Conservation (phyloP, 2,888 invertebrate species). For the Hirtodrosophila trivittata region DNA sequence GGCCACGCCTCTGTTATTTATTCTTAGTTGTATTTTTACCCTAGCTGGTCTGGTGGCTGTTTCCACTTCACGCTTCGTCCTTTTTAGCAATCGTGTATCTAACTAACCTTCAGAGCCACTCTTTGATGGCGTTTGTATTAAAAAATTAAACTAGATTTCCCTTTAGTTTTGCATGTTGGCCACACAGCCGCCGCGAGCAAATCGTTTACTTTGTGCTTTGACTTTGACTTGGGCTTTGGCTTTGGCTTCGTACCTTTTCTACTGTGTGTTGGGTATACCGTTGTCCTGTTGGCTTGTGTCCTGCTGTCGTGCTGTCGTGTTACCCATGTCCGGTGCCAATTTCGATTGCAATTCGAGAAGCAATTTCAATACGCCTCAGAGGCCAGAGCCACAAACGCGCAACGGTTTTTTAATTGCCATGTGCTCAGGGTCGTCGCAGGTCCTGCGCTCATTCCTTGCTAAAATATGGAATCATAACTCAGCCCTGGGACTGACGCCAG, state of each 20-base stretch:
- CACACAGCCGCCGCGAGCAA: conserved; percentile 60
- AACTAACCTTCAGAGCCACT: conserved; percentile 28
- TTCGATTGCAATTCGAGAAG: conserved; percentile 74
- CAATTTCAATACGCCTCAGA: conserved; percentile 73
- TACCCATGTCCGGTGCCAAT: conserved; percentile 55
- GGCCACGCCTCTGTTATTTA: conserved; percentile 24
- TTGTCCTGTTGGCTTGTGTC: no score
- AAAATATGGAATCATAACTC: conserved; percentile 64
- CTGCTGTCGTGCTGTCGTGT: no score
- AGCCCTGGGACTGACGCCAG: conserved; percentile 45
- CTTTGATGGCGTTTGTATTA: conserved; percentile 68
- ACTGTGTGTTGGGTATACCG: conserved; percentile 10
- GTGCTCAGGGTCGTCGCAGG: conserved; percentile 55
- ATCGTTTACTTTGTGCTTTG: conserved; percentile 65
- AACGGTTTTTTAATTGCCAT: conserved; percentile 77
- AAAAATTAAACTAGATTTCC: conserved; percentile 79
- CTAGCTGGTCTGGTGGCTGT: not conserved
- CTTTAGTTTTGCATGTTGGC: conserved; percentile 70
- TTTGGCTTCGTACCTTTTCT: conserved; percentile 17
- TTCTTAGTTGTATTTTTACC: conserved; percentile 16
- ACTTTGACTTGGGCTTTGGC: conserved; percentile 31
- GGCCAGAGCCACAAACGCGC: conserved; percentile 60
- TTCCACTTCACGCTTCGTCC: conserved; percentile 6
- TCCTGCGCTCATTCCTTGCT: conserved; percentile 14
- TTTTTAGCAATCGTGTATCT: not conserved